Evolutionary conservation across 2,113 vertebrate species (phyloP), one percentile per base, ranked within the genome.

Genomic region (Megaceryle torquata): DNA sequence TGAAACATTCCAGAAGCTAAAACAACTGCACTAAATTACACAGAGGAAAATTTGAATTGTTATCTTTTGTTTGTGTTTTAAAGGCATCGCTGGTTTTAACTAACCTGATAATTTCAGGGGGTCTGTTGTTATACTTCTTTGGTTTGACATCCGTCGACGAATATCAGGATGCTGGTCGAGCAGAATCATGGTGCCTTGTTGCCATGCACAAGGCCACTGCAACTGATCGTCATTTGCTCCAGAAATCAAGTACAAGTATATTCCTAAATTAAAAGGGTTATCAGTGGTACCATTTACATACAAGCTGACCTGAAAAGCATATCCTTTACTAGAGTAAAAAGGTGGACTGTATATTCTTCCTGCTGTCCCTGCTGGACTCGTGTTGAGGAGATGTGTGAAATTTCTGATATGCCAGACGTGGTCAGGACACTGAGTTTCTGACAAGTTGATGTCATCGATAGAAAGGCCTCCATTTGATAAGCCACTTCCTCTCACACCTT

Each of bases 391-490:
- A 4, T 96, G 12, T 6, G 89, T 97, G 89, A 99, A 99, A 97
- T 99, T 98, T 77, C 93, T 98, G 91, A 99, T 98, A 5, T 98
- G 98, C 99, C 99, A 99, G 44, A 97, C 14, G 1, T 99, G 98
- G 72, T 99, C 98, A 39, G 99, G 99, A 96, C 99, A 99, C 48
- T 92, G 95, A 15, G 98, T 99, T 96, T 99, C 99, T 4, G 99
- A 99, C 25, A 99, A 97, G 96, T 99, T 99, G 93, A 99, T 98
- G 89, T 99, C 99, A 7, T 99, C 99, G 72, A 99, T 97, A 22
- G 99, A 99, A 57, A 99, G 94, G 20, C 99, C 99, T 31, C 99
- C 99, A 2, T 44, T 17, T 11, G 98, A 96, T 8, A 56, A 59
- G 4, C 95, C 90, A 10, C 39, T 59, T 43, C 93, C 97, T 96